Conservation (phyloP, 2,797 vertebrate genomes). For the Chrosomus eos region DNA sequence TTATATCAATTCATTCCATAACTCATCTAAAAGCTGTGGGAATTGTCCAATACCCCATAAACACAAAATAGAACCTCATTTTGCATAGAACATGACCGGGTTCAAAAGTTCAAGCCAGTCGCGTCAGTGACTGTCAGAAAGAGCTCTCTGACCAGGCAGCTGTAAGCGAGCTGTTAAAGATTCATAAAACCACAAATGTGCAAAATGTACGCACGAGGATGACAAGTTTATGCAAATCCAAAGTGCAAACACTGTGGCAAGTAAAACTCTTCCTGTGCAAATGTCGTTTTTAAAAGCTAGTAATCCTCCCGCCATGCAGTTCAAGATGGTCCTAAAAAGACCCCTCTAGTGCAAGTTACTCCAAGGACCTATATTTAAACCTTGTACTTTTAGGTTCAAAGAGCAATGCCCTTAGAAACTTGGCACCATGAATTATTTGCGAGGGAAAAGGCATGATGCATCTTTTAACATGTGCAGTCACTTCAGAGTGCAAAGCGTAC, state of each 20-base stretch:
- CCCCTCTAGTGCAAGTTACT: constrained; percentile 24
- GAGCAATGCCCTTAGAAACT: constrained; percentile 73
- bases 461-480: constrained; percentile 94
- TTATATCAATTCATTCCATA: constrained; percentile 26
- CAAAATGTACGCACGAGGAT: neutral
- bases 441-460: constrained; percentile 81
- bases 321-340: constrained; percentile 59
- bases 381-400: constrained; percentile 79
- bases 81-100: constrained; percentile 14
- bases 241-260: constrained; percentile 9
- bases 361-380: constrained; percentile 72
- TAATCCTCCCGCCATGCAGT: neutral
- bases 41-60: constrained; percentile 28
- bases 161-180: constrained; percentile 24
- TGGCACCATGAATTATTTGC: constrained; percentile 80
- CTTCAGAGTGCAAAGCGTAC: constrained; percentile 85
- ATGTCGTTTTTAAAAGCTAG: constrained; percentile 8
- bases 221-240: constrained; percentile 44
- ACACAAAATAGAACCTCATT: constrained; percentile 1
- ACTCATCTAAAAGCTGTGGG: constrained; percentile 20
- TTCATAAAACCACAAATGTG: constrained; percentile 29
- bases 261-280: neutral
- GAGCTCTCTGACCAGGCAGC: constrained; percentile 36
- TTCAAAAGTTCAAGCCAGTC: constrained; percentile 52
- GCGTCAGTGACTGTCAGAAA: constrained; percentile 28